Base-by-base conservation (phyloP, 1,140 invertebrate species). In the Eriocheir sinensis region DNA sequence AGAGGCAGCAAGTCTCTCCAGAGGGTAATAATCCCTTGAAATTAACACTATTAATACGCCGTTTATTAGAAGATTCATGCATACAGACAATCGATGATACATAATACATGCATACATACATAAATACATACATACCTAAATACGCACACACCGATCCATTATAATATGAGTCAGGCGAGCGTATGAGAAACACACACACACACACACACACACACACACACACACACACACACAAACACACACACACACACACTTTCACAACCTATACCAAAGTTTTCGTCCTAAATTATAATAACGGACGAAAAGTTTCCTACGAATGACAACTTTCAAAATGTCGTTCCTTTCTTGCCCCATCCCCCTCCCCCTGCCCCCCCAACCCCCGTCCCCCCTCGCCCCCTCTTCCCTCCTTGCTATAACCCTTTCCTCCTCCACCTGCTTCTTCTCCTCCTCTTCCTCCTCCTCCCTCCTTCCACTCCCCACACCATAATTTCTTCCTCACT, bases 241-340 rank as follows among this genome's bases (percentile, higher is more conserved):
- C 53, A 72, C 15, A 48, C 44, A 48, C 44, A 48, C 44, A 72
- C 60, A 21, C 27, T 72, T 72, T 72, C 60, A 72, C n/a, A 72
- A 72, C 60, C 60, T 72, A 72, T 72, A 72, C 60, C 60, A 72
- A 72, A 72, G 21, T 72, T 72, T 72, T n/a, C 8, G 60, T n/a
- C 60, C n/a, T 72, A n/a, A 72, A 72, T 72, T 72, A 72, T 72
- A 72, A 72, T 72, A 72, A 72, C 60, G n/a, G 60, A 72, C 60
- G n/a, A 72, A 72, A 72, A 72, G 60, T 72, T 72, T 72, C 21
- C 60, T n/a, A 72, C 60, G 60, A 72, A 72, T 72, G 60, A 72
- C 60, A 72, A 72, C 60, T 72, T 72, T 72, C 60, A 72, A 72
- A 72, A 72, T 72, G n/a, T 72, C 60, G 60, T 72, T 21, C 60